These are phyloP conservation scores for Pogonognathellus flavescens DNA, from an alignment of 1,140 invertebrate genomes.

Conservation along the genomic window DNA sequence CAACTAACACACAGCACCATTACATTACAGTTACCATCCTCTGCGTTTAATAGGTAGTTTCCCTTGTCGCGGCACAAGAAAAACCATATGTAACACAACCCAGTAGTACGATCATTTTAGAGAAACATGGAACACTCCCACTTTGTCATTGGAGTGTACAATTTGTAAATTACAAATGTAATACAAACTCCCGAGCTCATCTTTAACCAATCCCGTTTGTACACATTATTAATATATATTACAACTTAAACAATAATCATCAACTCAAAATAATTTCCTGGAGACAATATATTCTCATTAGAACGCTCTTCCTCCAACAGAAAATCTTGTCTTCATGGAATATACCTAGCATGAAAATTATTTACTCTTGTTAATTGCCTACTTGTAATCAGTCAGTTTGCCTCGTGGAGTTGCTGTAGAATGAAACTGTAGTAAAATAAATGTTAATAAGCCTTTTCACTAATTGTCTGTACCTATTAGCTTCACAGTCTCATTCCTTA, in stretches of 20 bases:
- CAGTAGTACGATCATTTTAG: too few relatives aligned
- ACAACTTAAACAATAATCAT: slow-evolving; percentile 42
- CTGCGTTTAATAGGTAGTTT: not conserved
- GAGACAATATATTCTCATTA: slow-evolving; percentile 45
- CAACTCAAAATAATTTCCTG: slow-evolving; percentile 27
- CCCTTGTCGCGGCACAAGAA: not conserved
- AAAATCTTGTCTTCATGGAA: not conserved
- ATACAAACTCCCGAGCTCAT: slow-evolving; percentile 12
- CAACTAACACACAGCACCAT: not conserved
- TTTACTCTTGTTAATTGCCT: slow-evolving; percentile 34
- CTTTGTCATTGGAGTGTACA: slow-evolving; percentile 15
- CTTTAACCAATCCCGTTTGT: slow-evolving; percentile 19
- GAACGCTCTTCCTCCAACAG: not conserved
- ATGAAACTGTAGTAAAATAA: not conserved
- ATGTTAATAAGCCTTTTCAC: not conserved
- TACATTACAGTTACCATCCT: not conserved
- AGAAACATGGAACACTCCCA: not conserved
- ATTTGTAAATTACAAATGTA: slow-evolving; percentile 43
- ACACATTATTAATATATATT: slow-evolving; percentile 50
- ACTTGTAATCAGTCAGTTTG: not conserved
- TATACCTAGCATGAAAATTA: not conserved
- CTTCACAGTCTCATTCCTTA: not conserved
- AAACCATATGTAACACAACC: not conserved
- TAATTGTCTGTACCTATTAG: slow-evolving; percentile 42
- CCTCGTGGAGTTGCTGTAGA: not conserved